Percentiles rank a stretch among this genome's conserved stretches.
Conservation (phyloP, 2,113 vertebrate species). For the Megaleporinus macrocephalus region DNA sequence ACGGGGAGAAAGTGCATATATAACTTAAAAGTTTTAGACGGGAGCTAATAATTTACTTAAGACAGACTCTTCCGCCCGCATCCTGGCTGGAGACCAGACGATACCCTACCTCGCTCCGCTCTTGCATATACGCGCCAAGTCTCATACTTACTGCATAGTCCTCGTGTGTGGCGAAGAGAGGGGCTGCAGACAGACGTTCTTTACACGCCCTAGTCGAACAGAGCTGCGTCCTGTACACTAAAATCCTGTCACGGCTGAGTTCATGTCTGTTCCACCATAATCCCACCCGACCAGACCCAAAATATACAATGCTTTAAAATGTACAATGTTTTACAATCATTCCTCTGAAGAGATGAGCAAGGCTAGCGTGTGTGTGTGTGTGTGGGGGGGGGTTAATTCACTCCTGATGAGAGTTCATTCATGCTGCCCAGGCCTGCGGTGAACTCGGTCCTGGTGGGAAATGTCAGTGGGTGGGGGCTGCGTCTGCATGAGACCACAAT, state of each 20-base stretch:
- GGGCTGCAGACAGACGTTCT: constrained; percentile 9
- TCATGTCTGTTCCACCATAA: constrained; percentile 25
- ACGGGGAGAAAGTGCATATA: constrained; percentile 27
- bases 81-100: constrained; percentile 10
- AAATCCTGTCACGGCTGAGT: constrained; percentile 35
- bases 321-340: constrained; percentile 68
- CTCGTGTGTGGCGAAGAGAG: constrained; percentile 36
- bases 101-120: constrained; percentile 7
- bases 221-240: constrained; percentile 38
- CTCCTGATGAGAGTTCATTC: constrained; percentile 30
- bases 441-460: constrained; percentile 34
- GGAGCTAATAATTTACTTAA: constrained; percentile 22
- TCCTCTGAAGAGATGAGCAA: constrained; percentile 52
- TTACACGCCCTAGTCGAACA: constrained; percentile 21
- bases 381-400: no score
- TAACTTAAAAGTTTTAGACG: neutral
- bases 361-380: constrained; percentile 26
- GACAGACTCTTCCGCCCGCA: constrained; percentile 4
- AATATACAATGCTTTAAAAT: constrained; percentile 67
- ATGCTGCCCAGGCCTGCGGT: constrained; percentile 43
- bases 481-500: constrained; percentile 3
- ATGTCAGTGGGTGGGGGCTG: constrained; percentile 13
- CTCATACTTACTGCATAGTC: constrained; percentile 10
- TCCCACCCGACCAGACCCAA: constrained; percentile 47
- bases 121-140: constrained; percentile 18